Percentiles rank a stretch among this genome's conserved stretches.
Evolutionary conservation across 2,888 invertebrate species (phyloP).

Genomic region (Nomada ferruginata): DNA sequence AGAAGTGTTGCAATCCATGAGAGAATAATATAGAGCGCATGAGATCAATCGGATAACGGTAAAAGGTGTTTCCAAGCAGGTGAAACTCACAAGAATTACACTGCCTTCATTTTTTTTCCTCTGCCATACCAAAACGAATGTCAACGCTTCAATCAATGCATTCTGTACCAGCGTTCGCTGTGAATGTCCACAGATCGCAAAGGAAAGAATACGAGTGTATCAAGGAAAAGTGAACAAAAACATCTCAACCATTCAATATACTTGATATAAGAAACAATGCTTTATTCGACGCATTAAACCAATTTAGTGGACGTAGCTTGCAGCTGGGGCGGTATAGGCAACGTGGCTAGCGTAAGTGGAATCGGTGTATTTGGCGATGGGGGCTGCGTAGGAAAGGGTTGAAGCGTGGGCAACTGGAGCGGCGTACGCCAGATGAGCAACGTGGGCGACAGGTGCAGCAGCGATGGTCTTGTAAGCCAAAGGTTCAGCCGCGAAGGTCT

Average conservation of each 20-base stretch:
- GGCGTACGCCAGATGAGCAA: slow-evolving; percentile 62
- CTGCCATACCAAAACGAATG: no score
- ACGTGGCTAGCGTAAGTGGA: slow-evolving; percentile 28
- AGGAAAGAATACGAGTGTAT: no score
- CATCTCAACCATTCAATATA: background rate
- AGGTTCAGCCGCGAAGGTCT: slow-evolving; percentile 47
- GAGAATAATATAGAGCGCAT: no score
- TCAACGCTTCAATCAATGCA: no score
- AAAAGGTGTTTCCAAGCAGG: no score
- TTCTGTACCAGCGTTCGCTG: no score
- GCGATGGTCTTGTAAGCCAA: slow-evolving; percentile 44
- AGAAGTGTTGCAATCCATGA: no score
- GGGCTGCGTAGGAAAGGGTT: slow-evolving; percentile 63
- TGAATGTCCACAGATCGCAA: no score
- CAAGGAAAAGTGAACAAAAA: no score
- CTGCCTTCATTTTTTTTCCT: no score
- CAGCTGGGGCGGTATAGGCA: slow-evolving; percentile 58
- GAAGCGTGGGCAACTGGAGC: slow-evolving; percentile 76
- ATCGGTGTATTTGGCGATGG: slow-evolving; percentile 70
- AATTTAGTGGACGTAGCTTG: slow-evolving; percentile 80
- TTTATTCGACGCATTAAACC: slow-evolving; percentile 53
- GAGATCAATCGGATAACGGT: no score
- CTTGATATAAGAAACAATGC: slow-evolving; percentile 58
- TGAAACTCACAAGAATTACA: no score
- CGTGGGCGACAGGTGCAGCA: slow-evolving; percentile 23